These are phyloP conservation scores for Anomalospiza imberbis DNA, from an alignment of 2,797 vertebrate species.

Conservation along the genomic window DNA sequence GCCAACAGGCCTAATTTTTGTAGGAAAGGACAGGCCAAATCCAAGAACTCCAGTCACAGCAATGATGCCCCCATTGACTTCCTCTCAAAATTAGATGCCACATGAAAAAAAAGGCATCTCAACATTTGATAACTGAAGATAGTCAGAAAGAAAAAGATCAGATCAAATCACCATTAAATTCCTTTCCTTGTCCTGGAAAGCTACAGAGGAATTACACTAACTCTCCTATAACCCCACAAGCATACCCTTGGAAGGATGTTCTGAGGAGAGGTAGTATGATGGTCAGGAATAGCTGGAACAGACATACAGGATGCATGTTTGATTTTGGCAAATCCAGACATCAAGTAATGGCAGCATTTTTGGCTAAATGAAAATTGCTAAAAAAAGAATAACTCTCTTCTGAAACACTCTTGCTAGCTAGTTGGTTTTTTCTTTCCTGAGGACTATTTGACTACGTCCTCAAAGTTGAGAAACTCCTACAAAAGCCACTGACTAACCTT, in stretches of 20 bases:
- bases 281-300: neutral
- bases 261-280: neutral
- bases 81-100: neutral
- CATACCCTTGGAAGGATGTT: neutral
- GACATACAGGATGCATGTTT: fast-evolving
- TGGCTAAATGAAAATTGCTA: neutral
- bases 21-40: neutral
- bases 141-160: neutral
- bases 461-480: neutral
- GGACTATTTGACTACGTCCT: neutral
- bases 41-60: neutral
- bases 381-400: neutral
- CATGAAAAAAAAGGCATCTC: neutral
- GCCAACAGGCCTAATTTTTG: neutral
- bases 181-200: neutral
- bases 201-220: neutral
- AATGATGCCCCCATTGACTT: neutral
- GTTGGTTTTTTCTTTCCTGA: neutral
- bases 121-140: neutral
- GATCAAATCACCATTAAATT: neutral
- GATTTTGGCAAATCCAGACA: neutral
- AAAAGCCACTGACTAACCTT: neutral
- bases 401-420: neutral
- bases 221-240: neutral
- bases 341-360: neutral